Conservation (phyloP, 2,797 vertebrate species). For the Stomatorhinus walkeri region DNA sequence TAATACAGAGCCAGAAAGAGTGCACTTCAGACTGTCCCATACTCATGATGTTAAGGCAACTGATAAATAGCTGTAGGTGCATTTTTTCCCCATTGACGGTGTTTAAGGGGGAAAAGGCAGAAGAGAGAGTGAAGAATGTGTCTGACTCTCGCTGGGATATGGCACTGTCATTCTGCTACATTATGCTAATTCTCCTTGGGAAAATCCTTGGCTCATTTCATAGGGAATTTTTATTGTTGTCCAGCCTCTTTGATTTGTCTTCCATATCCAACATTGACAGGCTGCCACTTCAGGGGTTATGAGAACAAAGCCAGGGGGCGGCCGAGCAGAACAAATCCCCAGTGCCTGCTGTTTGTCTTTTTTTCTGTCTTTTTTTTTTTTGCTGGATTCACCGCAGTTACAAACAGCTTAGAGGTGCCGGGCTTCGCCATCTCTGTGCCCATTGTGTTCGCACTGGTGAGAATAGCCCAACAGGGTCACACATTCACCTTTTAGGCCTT, state of each 20-base stretch:
- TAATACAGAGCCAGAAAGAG: not conserved
- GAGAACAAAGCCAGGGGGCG: conserved; percentile 38
- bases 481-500: not conserved
- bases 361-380: not conserved
- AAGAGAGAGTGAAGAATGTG: conserved; percentile 16
- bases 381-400: conserved; percentile 34
- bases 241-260: conserved; percentile 59
- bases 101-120: not conserved
- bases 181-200: conserved; percentile 40
- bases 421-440: conserved; percentile 27
- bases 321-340: conserved; percentile 60
- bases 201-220: conserved; percentile 41
- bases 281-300: conserved; percentile 46
- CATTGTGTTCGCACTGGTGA: not conserved
- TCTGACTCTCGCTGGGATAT: conserved; percentile 29
- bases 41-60: not conserved
- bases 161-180: conserved; percentile 32
- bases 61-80: not conserved
- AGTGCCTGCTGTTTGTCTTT: conserved; percentile 38
- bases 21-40: not conserved
- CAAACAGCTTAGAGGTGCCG: conserved; percentile 39
- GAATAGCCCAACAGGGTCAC: not conserved
- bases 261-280: conserved; percentile 58
- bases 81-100: conserved; percentile 12
- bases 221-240: conserved; percentile 57